Percentiles rank a stretch among this genome's conserved stretches.
phyloP scores from a whole-genome alignment of 2,888 invertebrate genomes.

The Leucophenga maculata region DNA sequence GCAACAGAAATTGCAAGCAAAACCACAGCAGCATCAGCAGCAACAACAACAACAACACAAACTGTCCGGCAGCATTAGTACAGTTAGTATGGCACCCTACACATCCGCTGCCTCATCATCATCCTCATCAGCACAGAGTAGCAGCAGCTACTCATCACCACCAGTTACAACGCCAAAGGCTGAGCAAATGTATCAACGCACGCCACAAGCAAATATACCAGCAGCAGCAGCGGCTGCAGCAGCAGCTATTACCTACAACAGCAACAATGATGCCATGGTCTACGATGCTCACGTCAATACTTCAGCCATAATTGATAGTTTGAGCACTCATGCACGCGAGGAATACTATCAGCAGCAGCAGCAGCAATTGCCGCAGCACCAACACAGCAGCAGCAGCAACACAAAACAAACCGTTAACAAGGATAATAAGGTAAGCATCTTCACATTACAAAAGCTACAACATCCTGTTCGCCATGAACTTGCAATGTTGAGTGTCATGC shows the following conservation, averaged over 20 bases:
- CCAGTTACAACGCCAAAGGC: slow-evolving; percentile 37
- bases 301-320: slow-evolving; percentile 71
- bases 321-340: slow-evolving; percentile 71
- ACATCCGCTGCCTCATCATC: slow-evolving; percentile 21
- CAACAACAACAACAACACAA: slow-evolving; percentile 38
- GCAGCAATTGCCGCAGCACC: slow-evolving; percentile 36
- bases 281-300: slow-evolving; percentile 71
- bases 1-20: slow-evolving; percentile 30
- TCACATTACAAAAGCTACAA: too few species aligned
- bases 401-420: slow-evolving; percentile 50
- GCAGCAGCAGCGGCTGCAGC: slow-evolving; percentile 41
- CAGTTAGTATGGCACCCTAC: slow-evolving; percentile 17
- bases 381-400: slow-evolving; percentile 42
- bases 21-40: slow-evolving; percentile 47
- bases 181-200: slow-evolving; percentile 57
- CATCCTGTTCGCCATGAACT: too few species aligned
- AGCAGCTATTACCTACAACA: slow-evolving; percentile 40
- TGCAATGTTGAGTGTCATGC: not conserved
- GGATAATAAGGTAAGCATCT: slow-evolving; percentile 62
- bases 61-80: slow-evolving; percentile 31
- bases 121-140: not conserved
- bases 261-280: slow-evolving; percentile 58
- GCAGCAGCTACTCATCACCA: slow-evolving; percentile 34
- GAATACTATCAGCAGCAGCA: slow-evolving; percentile 70
- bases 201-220: slow-evolving; percentile 57